Evolutionary conservation across 2,797 vertebrate genomes (phyloP).

Genomic region (Lutra lutra): DNA sequence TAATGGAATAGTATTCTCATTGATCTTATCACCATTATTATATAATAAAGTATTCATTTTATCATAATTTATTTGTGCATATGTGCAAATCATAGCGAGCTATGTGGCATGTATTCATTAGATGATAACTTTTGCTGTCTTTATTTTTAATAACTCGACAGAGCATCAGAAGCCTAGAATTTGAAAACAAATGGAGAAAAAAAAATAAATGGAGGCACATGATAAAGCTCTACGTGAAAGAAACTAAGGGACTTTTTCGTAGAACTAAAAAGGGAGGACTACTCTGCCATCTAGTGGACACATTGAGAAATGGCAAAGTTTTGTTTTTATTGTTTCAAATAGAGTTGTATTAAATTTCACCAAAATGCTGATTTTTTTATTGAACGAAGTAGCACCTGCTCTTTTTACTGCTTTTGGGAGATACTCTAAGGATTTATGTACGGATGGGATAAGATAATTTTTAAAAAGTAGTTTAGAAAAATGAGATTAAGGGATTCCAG

Average conservation of each 20-base stretch:
- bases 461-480: background rate
- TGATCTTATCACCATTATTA: background rate
- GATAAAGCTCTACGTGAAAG: background rate
- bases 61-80: background rate
- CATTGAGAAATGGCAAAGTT: background rate
- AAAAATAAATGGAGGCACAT: background rate
- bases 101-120: background rate
- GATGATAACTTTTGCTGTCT: background rate
- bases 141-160: background rate
- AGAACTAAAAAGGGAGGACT: background rate
- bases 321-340: background rate
- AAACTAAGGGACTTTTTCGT: fast-evolving
- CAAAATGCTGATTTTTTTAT: background rate
- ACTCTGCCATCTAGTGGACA: constrained; percentile 66
- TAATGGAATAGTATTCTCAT: background rate
- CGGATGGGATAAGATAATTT: background rate
- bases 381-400: background rate
- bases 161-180: background rate
- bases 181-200: background rate
- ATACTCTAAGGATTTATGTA: background rate
- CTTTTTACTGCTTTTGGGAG: background rate
- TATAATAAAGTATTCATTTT: background rate
- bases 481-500: background rate
- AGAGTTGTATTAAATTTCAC: background rate
- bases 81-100: background rate